phyloP scores from a whole-genome alignment of 2,113 vertebrate species.

The Cephalopterus ornatus region DNA sequence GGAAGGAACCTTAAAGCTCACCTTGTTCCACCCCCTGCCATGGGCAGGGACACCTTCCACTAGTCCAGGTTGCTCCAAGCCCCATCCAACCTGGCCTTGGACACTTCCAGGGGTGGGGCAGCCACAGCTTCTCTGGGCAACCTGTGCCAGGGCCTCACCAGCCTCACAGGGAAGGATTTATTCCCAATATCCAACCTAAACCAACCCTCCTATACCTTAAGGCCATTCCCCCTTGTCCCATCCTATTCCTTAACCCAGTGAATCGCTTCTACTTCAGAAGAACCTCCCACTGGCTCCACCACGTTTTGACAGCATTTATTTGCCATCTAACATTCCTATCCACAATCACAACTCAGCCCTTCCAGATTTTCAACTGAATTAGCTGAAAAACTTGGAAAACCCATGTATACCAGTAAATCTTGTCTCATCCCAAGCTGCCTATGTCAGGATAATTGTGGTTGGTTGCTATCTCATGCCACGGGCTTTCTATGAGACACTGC shows the following conservation, averaged over 20 bases:
- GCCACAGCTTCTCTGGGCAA: neutral
- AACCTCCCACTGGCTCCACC: neutral
- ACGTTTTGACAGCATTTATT: neutral
- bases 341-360: neutral
- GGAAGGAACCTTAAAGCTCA: neutral
- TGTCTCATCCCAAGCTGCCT: neutral
- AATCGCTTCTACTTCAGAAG: neutral
- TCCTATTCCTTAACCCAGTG: rapidly evolving
- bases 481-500: rapidly evolving
- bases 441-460: neutral
- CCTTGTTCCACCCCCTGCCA: rapidly evolving
- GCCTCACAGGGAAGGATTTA: neutral
- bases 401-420: rapidly evolving
- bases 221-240: neutral
- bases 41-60: neutral
- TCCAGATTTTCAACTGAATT: neutral
- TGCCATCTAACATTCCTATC: neutral
- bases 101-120: too few species aligned
- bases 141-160: neutral
- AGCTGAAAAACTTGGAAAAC: neutral
- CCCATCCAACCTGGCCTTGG: too few species aligned
- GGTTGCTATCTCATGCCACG: rapidly evolving
- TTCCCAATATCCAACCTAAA: rapidly evolving
- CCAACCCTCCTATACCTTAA: neutral
- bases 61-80: neutral